These are phyloP conservation scores for Ephydatia muelleri DNA, from an alignment of 37 sponge, comb jelly and placozoan species.

Conservation along the genomic window DNA sequence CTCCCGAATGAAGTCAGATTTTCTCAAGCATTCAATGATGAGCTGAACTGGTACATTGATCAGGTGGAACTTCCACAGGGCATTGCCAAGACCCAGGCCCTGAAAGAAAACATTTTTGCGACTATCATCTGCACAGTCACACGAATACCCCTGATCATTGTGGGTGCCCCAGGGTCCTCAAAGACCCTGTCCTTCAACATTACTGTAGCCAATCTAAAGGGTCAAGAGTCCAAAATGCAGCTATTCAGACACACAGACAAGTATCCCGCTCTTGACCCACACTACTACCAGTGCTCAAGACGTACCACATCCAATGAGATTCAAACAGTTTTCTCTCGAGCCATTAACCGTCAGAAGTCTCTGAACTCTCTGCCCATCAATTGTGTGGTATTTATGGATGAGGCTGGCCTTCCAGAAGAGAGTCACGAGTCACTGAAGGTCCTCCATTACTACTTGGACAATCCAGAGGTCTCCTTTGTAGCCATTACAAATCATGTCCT, in stretches of 20 bases:
- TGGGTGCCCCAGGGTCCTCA: slow-evolving; percentile 90
- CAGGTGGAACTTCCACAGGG: slow-evolving; percentile 78
- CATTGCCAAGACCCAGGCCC: slow-evolving; percentile 85
- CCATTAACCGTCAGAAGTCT: slow-evolving; percentile 75
- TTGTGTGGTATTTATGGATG: slow-evolving; percentile 95
- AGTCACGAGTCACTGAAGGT: slow-evolving; percentile 94
- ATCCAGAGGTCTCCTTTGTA: slow-evolving; percentile 88
- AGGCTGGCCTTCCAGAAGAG: slow-evolving; percentile 93
- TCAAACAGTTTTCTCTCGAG: slow-evolving; percentile 82
- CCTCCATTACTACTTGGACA: slow-evolving; percentile 88
- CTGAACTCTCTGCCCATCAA: slow-evolving; percentile 65
- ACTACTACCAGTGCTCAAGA: slow-evolving; percentile 92
- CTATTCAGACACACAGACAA: slow-evolving; percentile 58
- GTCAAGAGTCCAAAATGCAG: slow-evolving; percentile 65
- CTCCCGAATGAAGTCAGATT: background rate
- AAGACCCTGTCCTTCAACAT: slow-evolving; percentile 95
- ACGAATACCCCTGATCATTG: slow-evolving; percentile 86
- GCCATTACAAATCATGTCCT: slow-evolving; percentile 91
- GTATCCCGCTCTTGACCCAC: slow-evolving; percentile 78
- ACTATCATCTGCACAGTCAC: slow-evolving; percentile 78
- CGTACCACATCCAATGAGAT: slow-evolving; percentile 89
- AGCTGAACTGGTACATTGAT: slow-evolving; percentile 62
- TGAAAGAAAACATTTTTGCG: slow-evolving; percentile 94
- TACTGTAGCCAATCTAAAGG: slow-evolving; percentile 80
- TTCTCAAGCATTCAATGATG: slow-evolving; percentile 36